Conservation (phyloP, 2,113 vertebrate species). For the Coturnix japonica region DNA sequence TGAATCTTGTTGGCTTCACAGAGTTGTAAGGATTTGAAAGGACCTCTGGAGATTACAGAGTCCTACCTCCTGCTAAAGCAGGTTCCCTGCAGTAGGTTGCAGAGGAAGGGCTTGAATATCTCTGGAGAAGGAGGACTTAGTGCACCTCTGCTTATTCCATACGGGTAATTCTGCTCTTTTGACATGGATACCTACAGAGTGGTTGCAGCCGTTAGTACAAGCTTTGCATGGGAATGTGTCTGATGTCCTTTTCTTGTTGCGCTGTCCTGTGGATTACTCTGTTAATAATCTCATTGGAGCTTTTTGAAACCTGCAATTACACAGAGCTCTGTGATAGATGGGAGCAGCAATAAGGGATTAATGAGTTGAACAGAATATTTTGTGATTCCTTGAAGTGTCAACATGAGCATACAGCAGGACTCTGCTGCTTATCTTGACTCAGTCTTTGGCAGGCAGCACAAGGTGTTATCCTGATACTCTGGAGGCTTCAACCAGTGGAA, state of each 20-base stretch:
- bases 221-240: not conserved
- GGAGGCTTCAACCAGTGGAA: not conserved
- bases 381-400: slow-evolving; percentile 25
- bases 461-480: not conserved
- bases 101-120: not conserved
- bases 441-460: not conserved
- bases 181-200: not conserved
- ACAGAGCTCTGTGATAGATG: not conserved
- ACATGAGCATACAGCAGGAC: not conserved
- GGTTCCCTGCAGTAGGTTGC: too few species aligned
- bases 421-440: not conserved
- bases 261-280: not conserved
- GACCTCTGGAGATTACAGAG: too few species aligned
- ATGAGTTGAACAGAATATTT: slow-evolving; percentile 22
- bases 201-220: not conserved
- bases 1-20: not conserved
- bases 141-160: not conserved
- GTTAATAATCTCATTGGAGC: not conserved
- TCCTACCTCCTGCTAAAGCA: too few species aligned
- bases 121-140: not conserved
- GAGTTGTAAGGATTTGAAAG: too few species aligned
- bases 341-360: slow-evolving; percentile 45
- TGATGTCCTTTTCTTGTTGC: not conserved
- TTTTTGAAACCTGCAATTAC: slow-evolving; percentile 30
- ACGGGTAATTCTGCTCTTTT: not conserved